A percentile compares a stretch with the other conserved stretches of the same genome.
Evolutionary conservation across 2,888 invertebrate species (phyloP).

Genomic region (Sarcophaga rosellei): DNA sequence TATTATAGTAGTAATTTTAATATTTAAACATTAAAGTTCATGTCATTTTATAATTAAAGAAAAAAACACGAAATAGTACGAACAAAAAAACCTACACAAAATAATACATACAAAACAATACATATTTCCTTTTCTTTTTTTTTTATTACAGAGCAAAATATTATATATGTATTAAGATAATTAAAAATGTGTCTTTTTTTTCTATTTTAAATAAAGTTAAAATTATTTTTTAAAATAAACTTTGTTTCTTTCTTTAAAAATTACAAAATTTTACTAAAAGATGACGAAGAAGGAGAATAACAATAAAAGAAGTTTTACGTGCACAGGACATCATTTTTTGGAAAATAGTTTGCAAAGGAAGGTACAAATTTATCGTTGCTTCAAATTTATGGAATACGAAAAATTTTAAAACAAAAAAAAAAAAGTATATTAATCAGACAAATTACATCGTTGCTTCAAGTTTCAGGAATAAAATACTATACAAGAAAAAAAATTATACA

Average conservation of each 20-base stretch:
- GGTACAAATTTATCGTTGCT: neutral
- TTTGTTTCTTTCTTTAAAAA: conserved; percentile 41
- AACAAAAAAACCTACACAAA: conserved; percentile 27
- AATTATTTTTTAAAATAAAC: conserved; percentile 16
- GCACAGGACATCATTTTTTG: neutral
- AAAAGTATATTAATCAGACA: neutral
- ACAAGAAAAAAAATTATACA: neutral
- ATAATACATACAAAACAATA: conserved; percentile 40
- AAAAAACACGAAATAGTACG: neutral
- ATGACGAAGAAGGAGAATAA: conserved; percentile 22
- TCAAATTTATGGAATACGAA: neutral
- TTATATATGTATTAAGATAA: neutral
- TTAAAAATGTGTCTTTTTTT: conserved; percentile 10
- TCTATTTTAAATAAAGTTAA: conserved; percentile 15
- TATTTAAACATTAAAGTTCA: too few species aligned
- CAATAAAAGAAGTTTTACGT: conserved; percentile 1
- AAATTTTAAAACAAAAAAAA: neutral
- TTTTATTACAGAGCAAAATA: neutral
- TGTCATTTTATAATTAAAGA: conserved; percentile 9
- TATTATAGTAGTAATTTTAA: too few species aligned
- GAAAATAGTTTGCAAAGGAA: too few species aligned
- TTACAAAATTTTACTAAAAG: conserved; percentile 49
- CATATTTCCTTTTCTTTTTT: neutral
- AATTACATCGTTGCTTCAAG: conserved; percentile 10
- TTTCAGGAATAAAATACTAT: neutral